These are phyloP conservation scores for Entomyzon cyanotis DNA, from an alignment of 2,113 vertebrate genomes.

Conservation along the genomic window DNA sequence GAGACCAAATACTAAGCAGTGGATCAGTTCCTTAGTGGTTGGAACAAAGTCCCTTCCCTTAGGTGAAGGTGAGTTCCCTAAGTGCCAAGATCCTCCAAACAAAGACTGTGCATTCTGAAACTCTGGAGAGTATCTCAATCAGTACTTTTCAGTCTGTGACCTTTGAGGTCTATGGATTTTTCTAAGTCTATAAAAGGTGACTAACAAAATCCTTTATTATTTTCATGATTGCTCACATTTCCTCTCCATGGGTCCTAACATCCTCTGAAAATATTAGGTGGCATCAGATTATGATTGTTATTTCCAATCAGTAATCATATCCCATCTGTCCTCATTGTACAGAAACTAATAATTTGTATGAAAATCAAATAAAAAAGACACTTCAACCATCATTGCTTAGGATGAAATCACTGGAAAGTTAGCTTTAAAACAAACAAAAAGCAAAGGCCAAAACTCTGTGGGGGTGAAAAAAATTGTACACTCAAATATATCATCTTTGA, in stretches of 20 bases:
- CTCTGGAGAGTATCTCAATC: background rate
- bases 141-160: background rate
- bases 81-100: background rate
- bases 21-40: background rate
- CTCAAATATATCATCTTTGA: background rate
- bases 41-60: background rate
- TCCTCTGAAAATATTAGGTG: background rate
- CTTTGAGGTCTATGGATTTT: background rate
- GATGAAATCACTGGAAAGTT: background rate
- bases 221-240: background rate
- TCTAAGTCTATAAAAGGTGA: background rate
- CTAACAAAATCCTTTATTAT: background rate
- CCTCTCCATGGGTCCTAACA: background rate
- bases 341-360: background rate
- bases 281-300: background rate
- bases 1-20: background rate
- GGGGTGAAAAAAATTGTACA: background rate
- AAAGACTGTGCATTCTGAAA: background rate
- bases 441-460: background rate
- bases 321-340: background rate
- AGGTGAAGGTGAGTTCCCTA: background rate
- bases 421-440: background rate
- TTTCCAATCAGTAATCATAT: background rate
- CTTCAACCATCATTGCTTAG: background rate
- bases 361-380: background rate